Conservation (phyloP, 2,113 vertebrate genomes). For the Chiloscyllium plagiosum region DNA sequence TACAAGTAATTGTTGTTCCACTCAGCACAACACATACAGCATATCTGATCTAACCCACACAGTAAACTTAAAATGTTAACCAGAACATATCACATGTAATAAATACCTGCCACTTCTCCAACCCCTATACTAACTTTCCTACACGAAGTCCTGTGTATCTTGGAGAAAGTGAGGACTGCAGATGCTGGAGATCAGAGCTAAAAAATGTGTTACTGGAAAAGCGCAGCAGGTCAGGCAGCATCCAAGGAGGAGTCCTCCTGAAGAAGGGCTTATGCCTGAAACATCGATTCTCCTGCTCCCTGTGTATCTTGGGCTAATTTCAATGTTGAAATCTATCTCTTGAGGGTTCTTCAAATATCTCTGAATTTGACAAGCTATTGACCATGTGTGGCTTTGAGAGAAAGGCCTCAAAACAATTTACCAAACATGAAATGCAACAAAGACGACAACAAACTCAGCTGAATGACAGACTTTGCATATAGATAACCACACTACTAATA, state of each 20-base stretch:
- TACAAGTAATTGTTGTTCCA: not conserved
- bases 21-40: not conserved
- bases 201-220: too few species aligned
- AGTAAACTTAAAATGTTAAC: not conserved
- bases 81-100: not conserved
- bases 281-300: too few species aligned
- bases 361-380: not conserved
- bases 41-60: not conserved
- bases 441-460: not conserved
- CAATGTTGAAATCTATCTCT: not conserved
- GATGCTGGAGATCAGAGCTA: too few species aligned
- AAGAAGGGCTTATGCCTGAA: too few species aligned
- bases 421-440: not conserved
- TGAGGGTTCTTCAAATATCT: not conserved
- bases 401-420: constrained; percentile 11
- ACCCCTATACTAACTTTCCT: not conserved
- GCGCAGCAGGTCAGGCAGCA: too few species aligned
- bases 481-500: not conserved
- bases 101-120: not conserved
- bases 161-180: too few species aligned
- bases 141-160: not conserved
- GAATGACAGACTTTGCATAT: not conserved
- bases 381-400: not conserved
- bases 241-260: too few species aligned
- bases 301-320: not conserved